Evolutionary conservation across 2,113 vertebrate genomes (phyloP).

Genomic region (cat (Felis catus)): DNA sequence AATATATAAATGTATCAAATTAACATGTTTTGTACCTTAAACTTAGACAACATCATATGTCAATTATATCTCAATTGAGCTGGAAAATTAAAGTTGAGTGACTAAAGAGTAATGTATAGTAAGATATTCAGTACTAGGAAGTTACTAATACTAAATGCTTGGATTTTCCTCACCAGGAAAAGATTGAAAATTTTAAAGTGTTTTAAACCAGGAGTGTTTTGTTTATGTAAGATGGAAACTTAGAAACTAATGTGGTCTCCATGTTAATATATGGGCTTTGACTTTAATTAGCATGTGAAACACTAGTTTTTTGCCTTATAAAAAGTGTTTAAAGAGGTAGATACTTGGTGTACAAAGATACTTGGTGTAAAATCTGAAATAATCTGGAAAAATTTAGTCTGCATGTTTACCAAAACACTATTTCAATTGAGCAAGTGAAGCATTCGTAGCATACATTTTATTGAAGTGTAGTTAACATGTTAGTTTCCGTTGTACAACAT

Average conservation of each 20-base stretch:
- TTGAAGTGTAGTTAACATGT: background rate
- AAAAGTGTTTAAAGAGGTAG: background rate
- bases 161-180: background rate
- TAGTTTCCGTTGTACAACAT: background rate
- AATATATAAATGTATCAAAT: background rate
- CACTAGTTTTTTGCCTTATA: background rate
- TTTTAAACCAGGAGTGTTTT: constrained; percentile 2
- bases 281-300: constrained; percentile 24
- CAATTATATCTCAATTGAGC: background rate
- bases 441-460: background rate
- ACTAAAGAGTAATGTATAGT: background rate
- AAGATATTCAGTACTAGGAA: constrained; percentile 17
- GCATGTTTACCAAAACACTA: background rate
- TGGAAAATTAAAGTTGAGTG: background rate
- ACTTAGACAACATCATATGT: background rate
- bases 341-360: background rate
- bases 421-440: constrained; percentile 2
- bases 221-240: constrained; percentile 11
- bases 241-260: background rate
- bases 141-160: background rate
- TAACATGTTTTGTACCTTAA: background rate
- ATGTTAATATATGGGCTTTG: constrained; percentile 25
- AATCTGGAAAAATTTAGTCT: background rate
- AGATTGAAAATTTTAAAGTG: constrained; percentile 21
- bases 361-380: constrained; percentile 15